Base-by-base conservation (phyloP, 2,888 invertebrate genomes). In the Opisthograptis luteolata region DNA sequence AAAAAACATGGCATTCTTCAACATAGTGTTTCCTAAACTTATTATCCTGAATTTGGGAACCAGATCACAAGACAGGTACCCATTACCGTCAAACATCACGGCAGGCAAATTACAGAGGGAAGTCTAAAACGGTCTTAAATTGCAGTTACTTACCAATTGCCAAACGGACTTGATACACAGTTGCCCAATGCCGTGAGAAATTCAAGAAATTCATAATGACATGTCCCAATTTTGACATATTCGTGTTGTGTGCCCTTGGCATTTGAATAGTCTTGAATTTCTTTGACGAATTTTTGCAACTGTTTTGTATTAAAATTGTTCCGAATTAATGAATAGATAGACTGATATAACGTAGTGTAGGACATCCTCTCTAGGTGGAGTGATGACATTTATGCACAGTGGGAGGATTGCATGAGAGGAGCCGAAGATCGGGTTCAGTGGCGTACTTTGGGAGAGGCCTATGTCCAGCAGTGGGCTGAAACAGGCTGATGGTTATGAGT, bases 141-240 rank as follows among this genome's bases (percentile, higher is more conserved):
- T 55, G 37, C 52, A 44, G 27, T 27, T 34, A 13, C 7, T 27
- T 34, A 13, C 7, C 14, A 35, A 44, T 57, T 53, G 44, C 41
- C 39, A 57, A 55, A 60, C 48, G 45, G 37, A 41, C 37, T 46
- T 52, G 41, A 54, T 53, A 53, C 27, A 17, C 32, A 7, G 43
- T 57, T 57, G 32, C 41, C 25, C 41, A 57, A 60, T 55, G 42
- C 17, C 60, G 60, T 57, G 57, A 53, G 60, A 60, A 49, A 36
- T 20, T 34, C 19, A 9, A 40, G 19, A 28, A 34, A 17, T 20
- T 12, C 19, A 27, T 13, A 25, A 37, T 37, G 19, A 19, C 35
- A 40, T 50, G 39, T 50, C 43, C 37, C 39, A 44, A 41, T 35
- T 34, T 27, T 42, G 14, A 22, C 19, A 41, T 44, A 17, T n/a